These are phyloP conservation scores for Eupeodes corollae DNA, from an alignment of 1,140 invertebrate genomes.

Conservation along the genomic window DNA sequence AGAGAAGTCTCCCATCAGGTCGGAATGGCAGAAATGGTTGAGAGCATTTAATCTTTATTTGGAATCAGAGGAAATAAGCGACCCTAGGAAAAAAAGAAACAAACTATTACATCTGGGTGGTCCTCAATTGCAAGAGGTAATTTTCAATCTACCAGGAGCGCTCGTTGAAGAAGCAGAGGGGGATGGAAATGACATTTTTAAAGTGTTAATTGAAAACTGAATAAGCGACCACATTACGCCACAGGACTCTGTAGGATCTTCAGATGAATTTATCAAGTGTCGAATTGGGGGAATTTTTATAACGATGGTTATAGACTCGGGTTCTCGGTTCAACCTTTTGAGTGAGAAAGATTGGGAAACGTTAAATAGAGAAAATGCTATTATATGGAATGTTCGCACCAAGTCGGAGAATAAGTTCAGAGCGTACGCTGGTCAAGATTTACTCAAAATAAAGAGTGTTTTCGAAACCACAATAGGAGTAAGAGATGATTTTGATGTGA, in stretches of 20 bases:
- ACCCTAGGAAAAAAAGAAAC: constrained; percentile 17
- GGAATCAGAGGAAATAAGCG: constrained; percentile 11
- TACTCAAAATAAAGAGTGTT: constrained; percentile 9
- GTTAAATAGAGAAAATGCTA: constrained; percentile 4
- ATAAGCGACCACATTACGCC: constrained; percentile 14
- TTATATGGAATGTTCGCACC: constrained; percentile 6
- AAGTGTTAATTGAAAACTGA: constrained; percentile 1
- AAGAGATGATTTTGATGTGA: constrained; percentile 3
- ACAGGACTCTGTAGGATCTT: background rate
- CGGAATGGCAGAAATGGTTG: constrained; percentile 1
- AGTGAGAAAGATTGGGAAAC: constrained; percentile 8
- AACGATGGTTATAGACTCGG: constrained; percentile 11
- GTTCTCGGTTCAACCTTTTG: constrained; percentile 9
- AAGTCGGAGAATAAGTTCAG: constrained; percentile 9
- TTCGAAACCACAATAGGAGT: constrained; percentile 12
- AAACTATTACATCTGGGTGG: constrained; percentile 18
- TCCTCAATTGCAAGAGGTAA: constrained; percentile 22
- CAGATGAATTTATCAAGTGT: constrained; percentile 7
- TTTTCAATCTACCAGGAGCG: constrained; percentile 17
- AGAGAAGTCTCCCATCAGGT: constrained; percentile 1
- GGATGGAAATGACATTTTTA: constrained; percentile 6
- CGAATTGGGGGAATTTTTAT: constrained; percentile 4
- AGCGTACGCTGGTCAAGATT: constrained; percentile 10
- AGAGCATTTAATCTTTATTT: background rate
- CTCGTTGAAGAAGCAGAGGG: constrained; percentile 5